These are phyloP conservation scores for Siphlonurus alternatus DNA, from an alignment of 2,888 invertebrate genomes.

Conservation along the genomic window DNA sequence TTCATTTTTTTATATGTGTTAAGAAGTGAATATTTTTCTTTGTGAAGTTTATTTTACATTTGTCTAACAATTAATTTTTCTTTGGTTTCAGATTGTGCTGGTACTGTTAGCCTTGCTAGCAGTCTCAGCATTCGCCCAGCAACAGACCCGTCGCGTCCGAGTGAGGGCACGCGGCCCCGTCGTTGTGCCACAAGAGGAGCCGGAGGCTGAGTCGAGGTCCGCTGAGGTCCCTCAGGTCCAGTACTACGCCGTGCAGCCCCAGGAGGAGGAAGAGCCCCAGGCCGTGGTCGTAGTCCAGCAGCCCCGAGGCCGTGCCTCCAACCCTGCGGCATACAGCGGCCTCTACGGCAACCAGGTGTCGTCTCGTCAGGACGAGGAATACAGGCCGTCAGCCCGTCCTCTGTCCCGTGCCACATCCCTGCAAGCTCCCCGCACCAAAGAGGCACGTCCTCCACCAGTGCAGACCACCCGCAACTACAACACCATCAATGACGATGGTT, in stretches of 20 bases:
- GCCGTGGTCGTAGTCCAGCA: slow-evolving; percentile 22
- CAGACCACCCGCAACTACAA: slow-evolving; percentile 72
- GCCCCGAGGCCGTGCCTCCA: slow-evolving; percentile 13
- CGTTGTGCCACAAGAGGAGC: background rate
- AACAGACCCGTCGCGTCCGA: background rate
- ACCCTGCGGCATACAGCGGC: slow-evolving; percentile 31
- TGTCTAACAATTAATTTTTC: too few relatives aligned
- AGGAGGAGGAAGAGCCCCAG: background rate
- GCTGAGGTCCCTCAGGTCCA: background rate
- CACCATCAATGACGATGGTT: slow-evolving; percentile 67
- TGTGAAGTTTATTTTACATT: too few relatives aligned
- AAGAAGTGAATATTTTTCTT: too few relatives aligned
- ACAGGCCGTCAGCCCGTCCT: slow-evolving; percentile 20
- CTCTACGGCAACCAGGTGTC: slow-evolving; percentile 28
- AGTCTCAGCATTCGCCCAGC: background rate
- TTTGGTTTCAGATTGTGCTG: background rate
- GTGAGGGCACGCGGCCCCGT: background rate
- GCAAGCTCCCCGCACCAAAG: slow-evolving; percentile 32
- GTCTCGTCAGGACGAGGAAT: slow-evolving; percentile 13
- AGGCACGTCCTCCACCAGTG: slow-evolving; percentile 45
- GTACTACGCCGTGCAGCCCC: background rate
- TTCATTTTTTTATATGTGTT: too few relatives aligned
- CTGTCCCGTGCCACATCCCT: slow-evolving; percentile 21
- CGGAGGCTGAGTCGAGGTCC: background rate
- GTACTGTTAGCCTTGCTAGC: background rate